These are phyloP conservation scores for Gymnocheta viridis DNA, from an alignment of 2,888 invertebrate species.

Conservation along the genomic window DNA sequence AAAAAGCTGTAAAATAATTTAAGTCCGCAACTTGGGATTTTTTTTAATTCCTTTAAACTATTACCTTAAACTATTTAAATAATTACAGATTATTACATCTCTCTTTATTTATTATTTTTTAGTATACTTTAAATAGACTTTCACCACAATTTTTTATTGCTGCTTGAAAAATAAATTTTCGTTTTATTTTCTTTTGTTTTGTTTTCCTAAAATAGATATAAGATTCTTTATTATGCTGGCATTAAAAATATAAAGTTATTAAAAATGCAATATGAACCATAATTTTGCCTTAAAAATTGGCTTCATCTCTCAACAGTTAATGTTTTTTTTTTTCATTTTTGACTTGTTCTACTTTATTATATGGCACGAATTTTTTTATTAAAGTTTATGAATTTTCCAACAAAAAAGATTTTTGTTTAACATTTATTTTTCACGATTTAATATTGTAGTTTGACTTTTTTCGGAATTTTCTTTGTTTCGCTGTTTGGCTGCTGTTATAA, in stretches of 20 bases:
- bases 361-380: slow-evolving; percentile 51
- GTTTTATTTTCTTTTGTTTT: background rate
- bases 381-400: slow-evolving; percentile 12
- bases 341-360: slow-evolving; percentile 51
- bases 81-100: slow-evolving; percentile 1
- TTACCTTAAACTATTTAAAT: background rate
- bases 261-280: slow-evolving; percentile 35
- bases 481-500: background rate
- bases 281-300: slow-evolving; percentile 19
- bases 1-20: background rate
- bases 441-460: slow-evolving; percentile 15
- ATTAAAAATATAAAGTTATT: slow-evolving; percentile 28
- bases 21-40: background rate
- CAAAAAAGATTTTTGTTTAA: slow-evolving; percentile 27
- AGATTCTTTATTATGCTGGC: slow-evolving; percentile 13
- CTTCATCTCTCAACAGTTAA: slow-evolving; percentile 7
- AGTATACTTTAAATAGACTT: slow-evolving; percentile 9
- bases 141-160: slow-evolving; percentile 21
- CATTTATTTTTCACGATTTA: slow-evolving; percentile 56
- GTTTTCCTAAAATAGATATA: slow-evolving; percentile 15
- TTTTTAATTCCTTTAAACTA: background rate
- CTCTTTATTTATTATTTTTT: background rate
- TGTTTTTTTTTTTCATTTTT: slow-evolving; percentile 13
- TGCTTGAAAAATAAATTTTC: background rate
- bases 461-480: background rate